These are phyloP conservation scores for Scaptomyza pallida DNA, from an alignment of 1,140 invertebrate genomes.

Conservation along the genomic window DNA sequence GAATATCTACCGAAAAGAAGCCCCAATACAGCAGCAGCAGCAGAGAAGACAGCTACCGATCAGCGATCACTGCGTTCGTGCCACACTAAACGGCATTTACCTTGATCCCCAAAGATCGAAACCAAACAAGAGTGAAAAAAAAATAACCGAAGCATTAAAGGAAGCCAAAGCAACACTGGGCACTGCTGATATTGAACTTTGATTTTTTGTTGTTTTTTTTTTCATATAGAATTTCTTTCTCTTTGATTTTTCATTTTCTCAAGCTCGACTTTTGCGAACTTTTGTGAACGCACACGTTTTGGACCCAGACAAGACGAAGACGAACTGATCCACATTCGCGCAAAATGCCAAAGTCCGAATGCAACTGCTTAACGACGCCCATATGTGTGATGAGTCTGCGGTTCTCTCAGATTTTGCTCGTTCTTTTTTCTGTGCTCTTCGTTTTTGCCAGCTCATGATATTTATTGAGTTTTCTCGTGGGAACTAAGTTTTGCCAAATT, in stretches of 20 bases:
- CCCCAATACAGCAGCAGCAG: slow-evolving; percentile 49
- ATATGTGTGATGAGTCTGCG: slow-evolving; percentile 65
- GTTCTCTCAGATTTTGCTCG: slow-evolving; percentile 3
- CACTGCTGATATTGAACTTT: slow-evolving; percentile 79
- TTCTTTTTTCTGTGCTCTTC: slow-evolving; percentile 5
- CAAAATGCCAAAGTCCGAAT: slow-evolving; percentile 19
- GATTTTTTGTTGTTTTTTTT: slow-evolving; percentile 73
- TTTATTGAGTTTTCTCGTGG: slow-evolving; percentile 62
- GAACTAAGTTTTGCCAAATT: slow-evolving; percentile 55
- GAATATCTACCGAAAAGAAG: slow-evolving; percentile 54
- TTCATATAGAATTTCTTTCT: slow-evolving; percentile 79
- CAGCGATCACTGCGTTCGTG: slow-evolving; percentile 69
- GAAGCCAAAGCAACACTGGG: slow-evolving; percentile 70
- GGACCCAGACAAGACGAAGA: slow-evolving; percentile 31
- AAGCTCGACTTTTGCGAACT: slow-evolving; percentile 11
- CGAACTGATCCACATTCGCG: slow-evolving; percentile 62
- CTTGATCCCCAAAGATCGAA: slow-evolving; percentile 63
- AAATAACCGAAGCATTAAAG: slow-evolving; percentile 6
- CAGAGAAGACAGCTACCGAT: slow-evolving; percentile 60
- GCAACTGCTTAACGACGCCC: slow-evolving; percentile 37
- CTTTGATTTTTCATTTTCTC: slow-evolving; percentile 56
- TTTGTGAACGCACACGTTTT: slow-evolving; percentile 51
- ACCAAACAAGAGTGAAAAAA: slow-evolving; percentile 2
- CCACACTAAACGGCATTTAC: slow-evolving; percentile 81
- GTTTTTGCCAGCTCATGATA: slow-evolving; percentile 60